These are phyloP conservation scores for Cotesia chilonis DNA, from an alignment of 1,140 invertebrate genomes.

Conservation along the genomic window DNA sequence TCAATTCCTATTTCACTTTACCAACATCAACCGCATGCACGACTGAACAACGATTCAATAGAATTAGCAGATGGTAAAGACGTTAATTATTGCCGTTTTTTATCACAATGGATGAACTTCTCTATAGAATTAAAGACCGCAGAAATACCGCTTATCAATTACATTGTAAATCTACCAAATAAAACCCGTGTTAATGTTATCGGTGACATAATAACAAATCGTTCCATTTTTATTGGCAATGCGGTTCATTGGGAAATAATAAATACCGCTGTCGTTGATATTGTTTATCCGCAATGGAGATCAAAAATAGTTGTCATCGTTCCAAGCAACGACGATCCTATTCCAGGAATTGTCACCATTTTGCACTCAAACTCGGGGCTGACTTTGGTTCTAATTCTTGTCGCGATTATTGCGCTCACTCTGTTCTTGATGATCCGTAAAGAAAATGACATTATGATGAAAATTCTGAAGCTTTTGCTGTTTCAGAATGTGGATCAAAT, in stretches of 20 bases:
- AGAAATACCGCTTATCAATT: background rate
- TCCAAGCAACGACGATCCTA: background rate
- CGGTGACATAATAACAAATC: conserved; percentile 34
- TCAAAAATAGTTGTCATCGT: conserved; percentile 26
- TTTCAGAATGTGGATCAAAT: conserved; percentile 35
- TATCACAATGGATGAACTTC: conserved; percentile 35
- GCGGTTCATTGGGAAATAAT: conserved; percentile 21
- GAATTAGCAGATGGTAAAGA: conserved; percentile 25
- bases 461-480: conserved; percentile 21
- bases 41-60: background rate
- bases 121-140: conserved; percentile 15
- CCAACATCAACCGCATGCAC: conserved; percentile 22
- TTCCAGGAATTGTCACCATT: conserved; percentile 21
- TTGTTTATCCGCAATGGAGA: conserved; percentile 35
- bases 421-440: conserved; percentile 14
- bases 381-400: background rate
- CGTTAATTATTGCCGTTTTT: conserved; percentile 23
- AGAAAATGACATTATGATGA: conserved; percentile 15
- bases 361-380: background rate
- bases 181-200: background rate
- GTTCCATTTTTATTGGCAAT: conserved; percentile 33
- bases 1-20: conserved; percentile 27
- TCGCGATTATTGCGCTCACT: background rate
- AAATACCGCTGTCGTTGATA: conserved; percentile 8
- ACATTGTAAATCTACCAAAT: conserved; percentile 26